A percentile compares a stretch with the other conserved stretches of the same genome.
phyloP scores from a whole-genome alignment of 2,888 invertebrate species.

The Chorisops tibialis region DNA sequence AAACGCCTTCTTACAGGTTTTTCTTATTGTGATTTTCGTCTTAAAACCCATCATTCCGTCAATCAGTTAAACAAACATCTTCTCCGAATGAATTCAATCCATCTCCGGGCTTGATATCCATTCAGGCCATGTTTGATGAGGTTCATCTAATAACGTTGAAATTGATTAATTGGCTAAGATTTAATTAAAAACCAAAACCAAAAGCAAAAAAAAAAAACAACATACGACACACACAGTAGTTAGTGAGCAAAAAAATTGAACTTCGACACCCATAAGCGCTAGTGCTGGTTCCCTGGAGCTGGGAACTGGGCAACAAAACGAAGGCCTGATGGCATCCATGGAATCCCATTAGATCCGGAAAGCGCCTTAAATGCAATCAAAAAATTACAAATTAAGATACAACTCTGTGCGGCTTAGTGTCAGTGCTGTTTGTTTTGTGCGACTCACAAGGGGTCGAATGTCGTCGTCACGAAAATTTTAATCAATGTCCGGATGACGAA shows the following conservation, averaged over 20 bases:
- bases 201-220: constrained; percentile 13
- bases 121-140: constrained; percentile 10
- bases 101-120: neutral
- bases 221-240: constrained; percentile 13
- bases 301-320: no score
- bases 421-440: no score
- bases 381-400: constrained; percentile 12
- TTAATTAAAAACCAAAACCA: constrained; percentile 21
- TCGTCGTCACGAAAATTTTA: no score
- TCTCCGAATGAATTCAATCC: constrained; percentile 19
- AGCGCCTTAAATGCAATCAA: neutral
- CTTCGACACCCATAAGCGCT: constrained; percentile 9
- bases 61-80: constrained; percentile 24
- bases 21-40: no score
- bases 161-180: constrained; percentile 25
- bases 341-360: no score
- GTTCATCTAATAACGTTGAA: constrained; percentile 24
- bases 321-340: no score
- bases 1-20: constrained; percentile 7
- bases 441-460: no score
- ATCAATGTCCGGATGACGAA: no score
- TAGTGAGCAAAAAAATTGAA: constrained; percentile 18
- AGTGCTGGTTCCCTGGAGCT: no score
- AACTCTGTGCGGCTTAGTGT: neutral
- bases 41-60: constrained; percentile 14